Conservation (phyloP, 2,113 vertebrate genomes). For the Nymphicus hollandicus region DNA sequence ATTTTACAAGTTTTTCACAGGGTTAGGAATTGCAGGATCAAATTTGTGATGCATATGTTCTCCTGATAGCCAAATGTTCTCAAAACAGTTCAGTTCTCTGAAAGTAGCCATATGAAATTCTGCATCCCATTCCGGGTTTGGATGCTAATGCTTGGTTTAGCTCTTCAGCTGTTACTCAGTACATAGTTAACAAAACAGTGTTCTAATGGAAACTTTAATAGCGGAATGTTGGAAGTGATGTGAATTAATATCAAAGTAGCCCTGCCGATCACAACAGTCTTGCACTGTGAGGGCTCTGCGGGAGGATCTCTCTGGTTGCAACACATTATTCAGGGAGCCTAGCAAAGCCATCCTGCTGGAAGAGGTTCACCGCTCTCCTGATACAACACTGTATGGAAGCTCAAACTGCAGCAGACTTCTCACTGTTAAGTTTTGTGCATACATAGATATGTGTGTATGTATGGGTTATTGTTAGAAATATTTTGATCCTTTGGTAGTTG, state of each 20-base stretch:
- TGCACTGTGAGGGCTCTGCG: not conserved
- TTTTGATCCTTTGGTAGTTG: not conserved
- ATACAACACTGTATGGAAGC: not conserved
- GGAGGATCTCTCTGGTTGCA: not conserved
- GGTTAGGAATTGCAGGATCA: not conserved
- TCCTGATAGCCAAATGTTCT: not conserved
- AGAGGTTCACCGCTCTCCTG: rapidly evolving
- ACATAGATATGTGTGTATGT: not conserved
- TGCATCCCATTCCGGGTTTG: rapidly evolving
- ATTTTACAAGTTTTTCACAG: not conserved
- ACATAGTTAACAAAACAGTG: not conserved
- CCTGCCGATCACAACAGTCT: not conserved
- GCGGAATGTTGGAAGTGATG: not conserved
- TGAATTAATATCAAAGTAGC: not conserved
- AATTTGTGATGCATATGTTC: not conserved
- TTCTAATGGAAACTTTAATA: not conserved
- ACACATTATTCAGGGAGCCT: rapidly evolving
- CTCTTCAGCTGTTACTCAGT: not conserved
- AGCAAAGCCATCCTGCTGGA: not conserved
- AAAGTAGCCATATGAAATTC: not conserved
- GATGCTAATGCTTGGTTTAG: not conserved
- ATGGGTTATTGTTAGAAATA: not conserved
- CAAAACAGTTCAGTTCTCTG: not conserved
- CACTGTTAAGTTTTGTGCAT: not conserved
- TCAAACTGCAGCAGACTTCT: not conserved